A percentile compares a stretch with the other conserved stretches of the same genome.
Evolutionary conservation across 1,140 invertebrate species (phyloP).

Genomic region (Halictus rubicundus): DNA sequence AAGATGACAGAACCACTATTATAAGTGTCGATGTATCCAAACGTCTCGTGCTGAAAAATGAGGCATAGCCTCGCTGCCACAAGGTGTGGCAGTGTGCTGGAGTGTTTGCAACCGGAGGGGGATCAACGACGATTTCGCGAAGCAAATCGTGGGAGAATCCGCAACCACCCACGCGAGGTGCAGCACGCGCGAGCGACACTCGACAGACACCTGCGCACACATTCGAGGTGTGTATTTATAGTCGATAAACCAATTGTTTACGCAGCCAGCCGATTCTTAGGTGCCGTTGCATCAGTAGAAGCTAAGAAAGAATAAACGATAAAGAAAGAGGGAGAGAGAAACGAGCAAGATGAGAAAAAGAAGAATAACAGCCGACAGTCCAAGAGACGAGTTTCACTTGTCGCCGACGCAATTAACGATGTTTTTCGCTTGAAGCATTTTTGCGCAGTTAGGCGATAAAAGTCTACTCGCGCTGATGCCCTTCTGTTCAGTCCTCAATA

Average conservation of each 20-base stretch:
- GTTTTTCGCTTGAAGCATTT: constrained; percentile 44
- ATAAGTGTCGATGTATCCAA: too few relatives aligned
- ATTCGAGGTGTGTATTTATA: constrained; percentile 45
- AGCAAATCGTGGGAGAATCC: not conserved
- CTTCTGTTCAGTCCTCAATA: constrained; percentile 57
- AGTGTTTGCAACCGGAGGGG: not conserved
- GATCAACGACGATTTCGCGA: not conserved
- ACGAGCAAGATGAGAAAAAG: too few relatives aligned
- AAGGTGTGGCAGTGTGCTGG: too few relatives aligned
- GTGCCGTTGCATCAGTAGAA: constrained; percentile 23
- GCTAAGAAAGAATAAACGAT: not conserved
- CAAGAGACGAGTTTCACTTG: constrained; percentile 9
- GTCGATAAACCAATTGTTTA: constrained; percentile 54
- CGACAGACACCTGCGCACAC: constrained; percentile 12
- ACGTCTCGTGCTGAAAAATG: too few relatives aligned
- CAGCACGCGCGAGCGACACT: constrained; percentile 8
- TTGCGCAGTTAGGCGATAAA: constrained; percentile 58
- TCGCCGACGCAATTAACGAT: constrained; percentile 22
- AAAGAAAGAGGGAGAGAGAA: too few relatives aligned
- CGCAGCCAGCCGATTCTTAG: constrained; percentile 30
- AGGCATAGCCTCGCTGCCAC: too few relatives aligned
- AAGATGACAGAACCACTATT: too few relatives aligned
- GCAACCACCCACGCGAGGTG: not conserved
- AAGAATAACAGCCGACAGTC: not conserved
- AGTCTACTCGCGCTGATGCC: constrained; percentile 51